A percentile compares a stretch with the other conserved stretches of the same genome.
Conservation (phyloP, 2,888 invertebrate species). For the Scelioninae gen. 1 region DNA sequence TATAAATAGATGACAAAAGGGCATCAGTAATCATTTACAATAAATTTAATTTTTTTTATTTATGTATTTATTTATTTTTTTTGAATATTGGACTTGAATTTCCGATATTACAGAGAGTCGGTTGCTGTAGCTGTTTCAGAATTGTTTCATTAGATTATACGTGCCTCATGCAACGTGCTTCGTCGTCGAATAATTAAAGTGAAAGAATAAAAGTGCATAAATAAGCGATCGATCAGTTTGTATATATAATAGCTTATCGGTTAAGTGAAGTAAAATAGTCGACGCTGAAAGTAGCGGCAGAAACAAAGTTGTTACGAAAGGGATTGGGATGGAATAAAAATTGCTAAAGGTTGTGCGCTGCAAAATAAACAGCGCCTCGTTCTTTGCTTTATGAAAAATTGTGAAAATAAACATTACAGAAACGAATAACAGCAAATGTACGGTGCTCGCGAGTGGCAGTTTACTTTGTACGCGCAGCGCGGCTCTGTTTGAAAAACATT, state of each 20-base stretch:
- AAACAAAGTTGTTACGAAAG: slow-evolving; percentile 37
- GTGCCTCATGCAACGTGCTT: too few relatives aligned
- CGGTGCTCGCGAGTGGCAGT: slow-evolving; percentile 31
- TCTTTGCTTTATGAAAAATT: slow-evolving; percentile 64
- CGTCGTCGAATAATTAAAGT: slow-evolving; percentile 11
- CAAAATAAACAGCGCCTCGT: slow-evolving; percentile 48
- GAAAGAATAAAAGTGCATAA: slow-evolving; percentile 13
- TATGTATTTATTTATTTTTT: too few relatives aligned
- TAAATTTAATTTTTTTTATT: too few relatives aligned
- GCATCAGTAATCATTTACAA: too few relatives aligned
- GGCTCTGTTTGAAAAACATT: slow-evolving; percentile 63
- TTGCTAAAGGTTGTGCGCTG: slow-evolving; percentile 34
- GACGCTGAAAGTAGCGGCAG: slow-evolving; percentile 40
- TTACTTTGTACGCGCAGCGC: slow-evolving; percentile 55
- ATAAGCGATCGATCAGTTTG: slow-evolving; percentile 19
- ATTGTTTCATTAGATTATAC: too few relatives aligned
- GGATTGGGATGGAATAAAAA: slow-evolving; percentile 18
- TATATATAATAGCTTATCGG: slow-evolving; percentile 44
- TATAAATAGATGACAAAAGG: too few relatives aligned
- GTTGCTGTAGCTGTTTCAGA: too few relatives aligned
- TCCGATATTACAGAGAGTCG: too few relatives aligned
- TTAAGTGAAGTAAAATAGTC: slow-evolving; percentile 42
- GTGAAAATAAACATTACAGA: slow-evolving; percentile 65
- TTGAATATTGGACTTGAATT: too few relatives aligned
- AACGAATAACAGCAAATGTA: slow-evolving; percentile 54